These are phyloP conservation scores for Salvator merianae DNA, from an alignment of 2,113 vertebrate genomes.

Conservation along the genomic window DNA sequence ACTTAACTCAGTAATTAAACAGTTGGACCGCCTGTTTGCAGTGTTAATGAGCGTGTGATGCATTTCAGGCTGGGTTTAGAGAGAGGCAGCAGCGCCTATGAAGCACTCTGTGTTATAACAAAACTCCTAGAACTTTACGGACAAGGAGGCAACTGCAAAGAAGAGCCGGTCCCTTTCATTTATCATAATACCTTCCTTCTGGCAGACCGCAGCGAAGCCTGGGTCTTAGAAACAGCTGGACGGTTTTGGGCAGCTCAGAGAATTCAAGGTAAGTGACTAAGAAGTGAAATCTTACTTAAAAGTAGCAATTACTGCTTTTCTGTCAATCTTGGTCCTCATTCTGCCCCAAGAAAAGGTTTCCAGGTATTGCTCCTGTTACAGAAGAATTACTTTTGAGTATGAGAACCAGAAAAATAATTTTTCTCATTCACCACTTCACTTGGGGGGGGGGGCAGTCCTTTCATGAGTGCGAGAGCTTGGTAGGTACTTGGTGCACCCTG, in stretches of 20 bases:
- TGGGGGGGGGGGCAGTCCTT: no score
- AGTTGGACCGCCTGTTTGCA: neutral
- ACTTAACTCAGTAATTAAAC: neutral
- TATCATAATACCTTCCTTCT: slow-evolving; percentile 96
- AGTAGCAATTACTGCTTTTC: no score
- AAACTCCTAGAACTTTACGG: slow-evolving; percentile 83
- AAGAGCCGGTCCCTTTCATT: slow-evolving; percentile 80
- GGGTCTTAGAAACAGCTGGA: slow-evolving; percentile 92
- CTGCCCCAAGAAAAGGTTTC: no score
- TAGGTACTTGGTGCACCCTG: neutral
- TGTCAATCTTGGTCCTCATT: no score
- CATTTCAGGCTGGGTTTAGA: slow-evolving; percentile 85
- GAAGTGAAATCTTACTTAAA: no score
- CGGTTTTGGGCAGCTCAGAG: slow-evolving; percentile 89
- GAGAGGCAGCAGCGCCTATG: slow-evolving; percentile 80
- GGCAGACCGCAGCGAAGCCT: slow-evolving; percentile 88
- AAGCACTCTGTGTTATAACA: slow-evolving; percentile 82
- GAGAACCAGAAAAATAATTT: no score
- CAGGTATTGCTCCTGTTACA: no score
- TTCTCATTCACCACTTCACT: no score
- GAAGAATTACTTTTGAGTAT: no score
- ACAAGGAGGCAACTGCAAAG: slow-evolving; percentile 90
- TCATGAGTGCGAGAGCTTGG: no score
- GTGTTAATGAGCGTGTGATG: neutral
- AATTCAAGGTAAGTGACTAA: slow-evolving; percentile 78